phyloP scores from a whole-genome alignment of 1,140 invertebrate species.

The Helicorthomorpha holstii region DNA sequence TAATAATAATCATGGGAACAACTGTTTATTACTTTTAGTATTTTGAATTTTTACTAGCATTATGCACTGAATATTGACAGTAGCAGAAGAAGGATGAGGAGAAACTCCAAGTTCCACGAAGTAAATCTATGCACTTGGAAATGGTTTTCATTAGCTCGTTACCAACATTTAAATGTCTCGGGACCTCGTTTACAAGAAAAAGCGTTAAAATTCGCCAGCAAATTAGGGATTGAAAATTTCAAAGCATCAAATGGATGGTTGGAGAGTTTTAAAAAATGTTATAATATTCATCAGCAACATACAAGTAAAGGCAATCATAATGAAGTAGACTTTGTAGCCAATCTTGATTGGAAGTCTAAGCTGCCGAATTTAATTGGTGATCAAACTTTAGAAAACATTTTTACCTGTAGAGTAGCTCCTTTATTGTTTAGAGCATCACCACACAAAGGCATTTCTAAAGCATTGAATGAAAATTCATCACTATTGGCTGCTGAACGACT shows the following conservation, averaged over 20 bases:
- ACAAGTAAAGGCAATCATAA: neutral
- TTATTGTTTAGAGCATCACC: neutral
- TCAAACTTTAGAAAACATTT: neutral
- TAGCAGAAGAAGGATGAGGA: neutral
- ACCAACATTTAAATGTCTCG: neutral
- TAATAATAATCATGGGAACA: neutral
- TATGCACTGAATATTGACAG: neutral
- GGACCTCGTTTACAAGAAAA: neutral
- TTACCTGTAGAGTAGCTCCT: neutral
- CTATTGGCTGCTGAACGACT: neutral
- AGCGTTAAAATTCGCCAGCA: neutral
- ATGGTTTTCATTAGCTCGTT: neutral
- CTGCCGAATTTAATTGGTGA: neutral
- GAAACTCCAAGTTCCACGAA: neutral
- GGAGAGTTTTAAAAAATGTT: neutral
- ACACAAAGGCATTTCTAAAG: neutral
- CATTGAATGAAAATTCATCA: neutral
- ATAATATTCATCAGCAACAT: neutral
- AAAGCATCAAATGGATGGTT: constrained; percentile 1
- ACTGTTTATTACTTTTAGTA: too few species aligned
- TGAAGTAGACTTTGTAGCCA: neutral
- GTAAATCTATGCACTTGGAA: neutral
- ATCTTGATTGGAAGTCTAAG: neutral
- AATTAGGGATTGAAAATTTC: neutral
- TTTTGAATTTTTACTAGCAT: neutral